Conservation (phyloP, 2,888 invertebrate genomes). For the Phania funesta region DNA sequence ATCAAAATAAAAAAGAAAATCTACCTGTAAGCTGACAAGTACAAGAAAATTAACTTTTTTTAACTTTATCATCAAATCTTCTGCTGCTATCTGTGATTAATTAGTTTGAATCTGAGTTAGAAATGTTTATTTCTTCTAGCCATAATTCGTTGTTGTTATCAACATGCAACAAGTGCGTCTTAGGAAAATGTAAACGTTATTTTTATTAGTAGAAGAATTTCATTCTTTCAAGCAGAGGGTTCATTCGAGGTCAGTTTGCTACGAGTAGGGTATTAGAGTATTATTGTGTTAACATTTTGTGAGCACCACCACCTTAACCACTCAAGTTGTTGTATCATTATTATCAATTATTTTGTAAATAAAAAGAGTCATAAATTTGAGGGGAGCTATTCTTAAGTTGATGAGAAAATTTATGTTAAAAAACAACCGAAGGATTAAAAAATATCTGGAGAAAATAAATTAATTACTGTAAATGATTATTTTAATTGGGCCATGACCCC, state of each 20-base stretch:
- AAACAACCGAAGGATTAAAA: too few relatives aligned
- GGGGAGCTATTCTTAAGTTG: too few relatives aligned
- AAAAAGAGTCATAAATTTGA: constrained; percentile 3
- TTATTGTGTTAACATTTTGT: too few relatives aligned
- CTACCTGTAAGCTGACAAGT: not conserved
- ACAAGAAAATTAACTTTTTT: not conserved
- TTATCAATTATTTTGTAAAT: too few relatives aligned
- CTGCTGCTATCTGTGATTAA: constrained; percentile 46
- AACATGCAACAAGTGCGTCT: constrained; percentile 54
- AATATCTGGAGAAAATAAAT: too few relatives aligned
- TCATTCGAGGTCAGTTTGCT: constrained; percentile 50
- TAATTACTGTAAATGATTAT: too few relatives aligned
- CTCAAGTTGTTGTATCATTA: too few relatives aligned
- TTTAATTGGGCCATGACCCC: too few relatives aligned
- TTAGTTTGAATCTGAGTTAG: constrained; percentile 37
- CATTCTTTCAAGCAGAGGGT: not conserved
- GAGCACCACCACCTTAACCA: constrained; percentile 6
- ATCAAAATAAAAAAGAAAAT: constrained; percentile 34
- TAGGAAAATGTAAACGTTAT: constrained; percentile 19
- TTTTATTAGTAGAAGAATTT: not conserved
- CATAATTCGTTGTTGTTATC: constrained; percentile 18
- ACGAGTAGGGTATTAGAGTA: constrained; percentile 15
- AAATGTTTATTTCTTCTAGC: not conserved
- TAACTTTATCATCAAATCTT: not conserved
- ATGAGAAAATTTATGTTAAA: too few relatives aligned